A percentile compares a stretch with the other conserved stretches of the same genome.
Evolutionary conservation across 2,797 vertebrate genomes (phyloP).

Genomic region (Notolabrus celidotus): DNA sequence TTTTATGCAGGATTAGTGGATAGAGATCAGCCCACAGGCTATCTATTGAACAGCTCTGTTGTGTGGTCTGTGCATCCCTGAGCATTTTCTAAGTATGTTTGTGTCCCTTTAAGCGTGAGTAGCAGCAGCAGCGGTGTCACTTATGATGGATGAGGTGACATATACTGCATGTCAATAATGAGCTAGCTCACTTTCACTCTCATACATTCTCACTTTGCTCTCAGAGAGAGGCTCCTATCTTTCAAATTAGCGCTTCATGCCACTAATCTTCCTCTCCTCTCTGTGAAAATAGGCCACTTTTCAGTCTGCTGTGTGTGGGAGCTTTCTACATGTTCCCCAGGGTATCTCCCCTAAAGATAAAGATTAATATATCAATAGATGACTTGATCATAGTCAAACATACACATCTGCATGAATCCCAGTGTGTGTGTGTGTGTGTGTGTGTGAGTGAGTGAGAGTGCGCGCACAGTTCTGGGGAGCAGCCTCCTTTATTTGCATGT

Average conservation of each 20-base stretch:
- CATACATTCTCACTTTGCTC: slow-evolving; percentile 34
- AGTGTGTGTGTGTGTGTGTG: slow-evolving; percentile 6
- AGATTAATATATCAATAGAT: slow-evolving; percentile 72
- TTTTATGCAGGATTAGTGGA: too few species aligned
- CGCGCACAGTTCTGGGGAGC: slow-evolving; percentile 52
- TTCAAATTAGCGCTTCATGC: slow-evolving; percentile 56
- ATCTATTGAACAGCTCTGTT: background rate
- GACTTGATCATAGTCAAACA: slow-evolving; percentile 71
- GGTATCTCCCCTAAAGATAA: slow-evolving; percentile 59
- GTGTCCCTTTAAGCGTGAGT: slow-evolving; percentile 17
- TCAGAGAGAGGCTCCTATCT: slow-evolving; percentile 16
- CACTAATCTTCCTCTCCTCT: slow-evolving; percentile 55
- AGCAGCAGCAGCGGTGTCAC: slow-evolving; percentile 33
- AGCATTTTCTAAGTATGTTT: slow-evolving; percentile 3
- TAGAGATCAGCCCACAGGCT: too few species aligned
- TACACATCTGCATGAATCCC: slow-evolving; percentile 40
- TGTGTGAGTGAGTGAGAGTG: slow-evolving; percentile 30
- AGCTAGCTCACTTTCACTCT: slow-evolving; percentile 40
- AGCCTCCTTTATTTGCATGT: slow-evolving; percentile 80
- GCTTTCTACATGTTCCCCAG: slow-evolving; percentile 49
- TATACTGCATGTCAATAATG: slow-evolving; percentile 62
- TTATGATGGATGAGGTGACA: slow-evolving; percentile 68
- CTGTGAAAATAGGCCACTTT: slow-evolving; percentile 62
- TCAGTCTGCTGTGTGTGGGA: slow-evolving; percentile 48
- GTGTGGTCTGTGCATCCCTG: slow-evolving; percentile 6